Evolutionary conservation across 2,888 invertebrate species (phyloP).

Genomic region (Polymixis lichenea): DNA sequence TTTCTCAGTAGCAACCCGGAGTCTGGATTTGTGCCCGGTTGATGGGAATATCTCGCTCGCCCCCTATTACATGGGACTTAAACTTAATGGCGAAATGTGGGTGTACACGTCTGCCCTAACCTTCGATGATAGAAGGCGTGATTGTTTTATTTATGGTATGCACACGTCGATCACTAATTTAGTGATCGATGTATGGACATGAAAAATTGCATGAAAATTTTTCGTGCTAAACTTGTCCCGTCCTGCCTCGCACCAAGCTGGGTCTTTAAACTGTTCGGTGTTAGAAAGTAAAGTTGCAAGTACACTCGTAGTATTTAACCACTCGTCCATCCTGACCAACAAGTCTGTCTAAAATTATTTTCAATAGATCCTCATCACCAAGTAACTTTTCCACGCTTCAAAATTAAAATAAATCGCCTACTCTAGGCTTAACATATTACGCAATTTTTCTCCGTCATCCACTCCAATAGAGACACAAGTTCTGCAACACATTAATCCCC

Average conservation of each 20-base stretch:
- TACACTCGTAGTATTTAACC: neutral
- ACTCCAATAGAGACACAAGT: constrained; percentile 31
- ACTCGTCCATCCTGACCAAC: neutral
- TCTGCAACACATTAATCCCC: constrained; percentile 60
- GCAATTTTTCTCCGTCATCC: constrained; percentile 26
- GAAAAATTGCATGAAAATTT: too few species aligned
- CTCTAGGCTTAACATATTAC: constrained; percentile 24
- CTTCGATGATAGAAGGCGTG: too few species aligned
- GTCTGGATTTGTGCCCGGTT: too few species aligned
- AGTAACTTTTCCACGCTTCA: neutral
- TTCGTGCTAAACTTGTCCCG: too few species aligned
- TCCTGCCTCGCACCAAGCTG: neutral
- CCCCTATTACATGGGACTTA: too few species aligned
- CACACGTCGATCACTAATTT: too few species aligned
- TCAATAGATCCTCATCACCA: neutral
- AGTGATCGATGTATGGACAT: too few species aligned
- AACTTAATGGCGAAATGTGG: too few species aligned
- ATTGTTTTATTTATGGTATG: too few species aligned
- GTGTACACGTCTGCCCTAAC: too few species aligned
- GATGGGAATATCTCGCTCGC: too few species aligned
- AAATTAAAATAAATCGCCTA: constrained; percentile 24
- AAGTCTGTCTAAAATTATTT: neutral
- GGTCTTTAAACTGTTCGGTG: neutral
- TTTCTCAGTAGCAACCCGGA: too few species aligned
- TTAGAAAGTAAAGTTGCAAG: neutral